These are phyloP conservation scores for Pseudomugil tenellus DNA, from an alignment of 2,797 vertebrate genomes.

Conservation along the genomic window DNA sequence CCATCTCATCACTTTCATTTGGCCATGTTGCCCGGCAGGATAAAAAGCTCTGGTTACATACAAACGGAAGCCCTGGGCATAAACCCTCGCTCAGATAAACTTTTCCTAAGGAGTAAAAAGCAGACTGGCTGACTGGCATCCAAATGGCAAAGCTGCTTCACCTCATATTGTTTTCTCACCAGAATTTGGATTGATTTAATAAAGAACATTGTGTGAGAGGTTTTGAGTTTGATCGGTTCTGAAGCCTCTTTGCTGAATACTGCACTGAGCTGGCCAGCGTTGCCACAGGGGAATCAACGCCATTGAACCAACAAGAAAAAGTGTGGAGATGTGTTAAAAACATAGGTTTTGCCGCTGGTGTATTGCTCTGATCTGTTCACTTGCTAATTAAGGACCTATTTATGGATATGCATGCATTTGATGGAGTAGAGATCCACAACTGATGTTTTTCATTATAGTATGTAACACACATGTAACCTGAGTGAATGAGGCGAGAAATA, in stretches of 20 bases:
- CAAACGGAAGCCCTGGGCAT: slow-evolving; percentile 24
- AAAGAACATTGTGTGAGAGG: slow-evolving; percentile 52
- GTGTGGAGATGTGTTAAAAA: slow-evolving; percentile 31
- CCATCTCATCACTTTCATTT: slow-evolving; percentile 54
- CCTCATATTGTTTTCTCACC: slow-evolving; percentile 35
- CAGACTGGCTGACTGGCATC: slow-evolving; percentile 1
- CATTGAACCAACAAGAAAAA: slow-evolving; percentile 62
- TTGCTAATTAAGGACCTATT: slow-evolving; percentile 30
- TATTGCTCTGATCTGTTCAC: slow-evolving; percentile 51
- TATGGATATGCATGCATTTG: not conserved
- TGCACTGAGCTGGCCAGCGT: slow-evolving; percentile 45
- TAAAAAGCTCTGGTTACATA: slow-evolving; percentile 39
- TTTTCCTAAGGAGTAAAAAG: slow-evolving; percentile 16
- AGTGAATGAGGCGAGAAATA: no score
- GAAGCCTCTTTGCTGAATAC: slow-evolving; percentile 50
- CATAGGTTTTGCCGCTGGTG: slow-evolving; percentile 48
- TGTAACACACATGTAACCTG: no score
- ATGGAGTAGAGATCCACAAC: no score
- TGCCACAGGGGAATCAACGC: slow-evolving; percentile 64
- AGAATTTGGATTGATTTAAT: slow-evolving; percentile 66
- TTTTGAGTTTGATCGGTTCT: slow-evolving; percentile 72
- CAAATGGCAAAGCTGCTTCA: slow-evolving; percentile 25
- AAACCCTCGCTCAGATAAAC: slow-evolving; percentile 28
- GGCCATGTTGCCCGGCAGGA: slow-evolving; percentile 42
- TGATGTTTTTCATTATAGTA: not conserved